Evolutionary conservation across 1,140 invertebrate genomes (phyloP).

Genomic region (Drosophila murphyi): DNA sequence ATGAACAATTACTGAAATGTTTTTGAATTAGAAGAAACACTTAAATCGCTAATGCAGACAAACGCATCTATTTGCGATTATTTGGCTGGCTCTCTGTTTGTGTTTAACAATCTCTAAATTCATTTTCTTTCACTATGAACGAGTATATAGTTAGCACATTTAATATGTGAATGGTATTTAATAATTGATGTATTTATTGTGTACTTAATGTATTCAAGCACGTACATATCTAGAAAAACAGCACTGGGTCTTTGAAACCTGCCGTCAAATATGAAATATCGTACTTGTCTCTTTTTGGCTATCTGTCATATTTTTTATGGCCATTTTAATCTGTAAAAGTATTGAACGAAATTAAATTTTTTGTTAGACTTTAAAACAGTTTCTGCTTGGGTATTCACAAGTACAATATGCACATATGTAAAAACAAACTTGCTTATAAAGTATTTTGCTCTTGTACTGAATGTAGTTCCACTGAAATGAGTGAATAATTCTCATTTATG

Average conservation of each 20-base stretch:
- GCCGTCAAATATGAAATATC: constrained; percentile 10
- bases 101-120: constrained; percentile 52
- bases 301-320: constrained; percentile 6
- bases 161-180: constrained; percentile 39
- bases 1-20: constrained; percentile 37
- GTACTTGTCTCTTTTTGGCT: not conserved
- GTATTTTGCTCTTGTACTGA: constrained; percentile 23
- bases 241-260: constrained; percentile 38
- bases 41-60: constrained; percentile 34
- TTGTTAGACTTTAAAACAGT: not conserved
- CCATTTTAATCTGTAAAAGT: not conserved
- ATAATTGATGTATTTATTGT: constrained; percentile 26
- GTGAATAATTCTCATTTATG: constrained; percentile 2
- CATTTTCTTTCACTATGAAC: constrained; percentile 30
- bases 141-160: constrained; percentile 37
- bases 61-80: constrained; percentile 26
- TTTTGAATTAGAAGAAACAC: constrained; percentile 47
- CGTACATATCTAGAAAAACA: constrained; percentile 24
- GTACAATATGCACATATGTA: not conserved
- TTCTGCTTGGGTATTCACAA: constrained; percentile 2
- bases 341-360: constrained; percentile 6
- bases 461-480: constrained; percentile 12
- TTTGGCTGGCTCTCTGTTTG: constrained; percentile 29
- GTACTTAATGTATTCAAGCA: constrained; percentile 4
- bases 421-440: constrained; percentile 4